A percentile compares a stretch with the other conserved stretches of the same genome.
Evolutionary conservation across 2,797 vertebrate species (phyloP).

Genomic region (Triplophysa bombifrons): DNA sequence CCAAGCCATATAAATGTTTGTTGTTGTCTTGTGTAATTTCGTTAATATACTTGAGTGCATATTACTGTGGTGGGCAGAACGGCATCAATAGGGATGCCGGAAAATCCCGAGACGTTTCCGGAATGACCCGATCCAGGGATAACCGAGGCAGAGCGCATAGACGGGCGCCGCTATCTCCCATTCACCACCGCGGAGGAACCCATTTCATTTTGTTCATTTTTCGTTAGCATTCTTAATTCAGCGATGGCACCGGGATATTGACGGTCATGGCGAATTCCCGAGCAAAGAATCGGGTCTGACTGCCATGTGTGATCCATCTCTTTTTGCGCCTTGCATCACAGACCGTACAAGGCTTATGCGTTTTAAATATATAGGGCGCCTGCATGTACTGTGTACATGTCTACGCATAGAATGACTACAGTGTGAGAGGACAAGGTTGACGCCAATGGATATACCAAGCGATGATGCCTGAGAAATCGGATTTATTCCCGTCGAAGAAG

Average conservation of each 20-base stretch:
- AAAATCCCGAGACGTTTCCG: constrained; percentile 56
- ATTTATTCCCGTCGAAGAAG: constrained; percentile 45
- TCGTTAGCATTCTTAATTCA: constrained; percentile 38
- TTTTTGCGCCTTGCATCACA: constrained; percentile 46
- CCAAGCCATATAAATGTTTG: neutral
- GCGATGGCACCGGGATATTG: constrained; percentile 34
- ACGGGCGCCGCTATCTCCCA: constrained; percentile 55
- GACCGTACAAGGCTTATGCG: constrained; percentile 49
- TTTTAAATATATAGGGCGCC: constrained; percentile 62
- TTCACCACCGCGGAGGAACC: constrained; percentile 46
- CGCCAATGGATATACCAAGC: constrained; percentile 48
- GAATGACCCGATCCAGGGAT: constrained; percentile 52
- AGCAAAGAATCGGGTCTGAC: constrained; percentile 53
- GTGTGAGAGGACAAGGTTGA: constrained; percentile 57
- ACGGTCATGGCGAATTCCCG: constrained; percentile 48
- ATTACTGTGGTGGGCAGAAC: constrained; percentile 18
- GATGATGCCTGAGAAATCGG: constrained; percentile 37
- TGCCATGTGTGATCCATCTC: constrained; percentile 36
- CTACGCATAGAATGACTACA: constrained; percentile 58
- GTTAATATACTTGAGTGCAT: constrained; percentile 11
- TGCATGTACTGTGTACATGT: constrained; percentile 59
- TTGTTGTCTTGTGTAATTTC: neutral
- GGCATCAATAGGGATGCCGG: constrained; percentile 31
- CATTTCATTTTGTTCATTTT: constrained; percentile 43
- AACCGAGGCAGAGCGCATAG: constrained; percentile 55